Percentiles rank a stretch among this genome's conserved stretches.
Conservation (phyloP, 2,113 vertebrate species). For the Anser brachyrhynchus region DNA sequence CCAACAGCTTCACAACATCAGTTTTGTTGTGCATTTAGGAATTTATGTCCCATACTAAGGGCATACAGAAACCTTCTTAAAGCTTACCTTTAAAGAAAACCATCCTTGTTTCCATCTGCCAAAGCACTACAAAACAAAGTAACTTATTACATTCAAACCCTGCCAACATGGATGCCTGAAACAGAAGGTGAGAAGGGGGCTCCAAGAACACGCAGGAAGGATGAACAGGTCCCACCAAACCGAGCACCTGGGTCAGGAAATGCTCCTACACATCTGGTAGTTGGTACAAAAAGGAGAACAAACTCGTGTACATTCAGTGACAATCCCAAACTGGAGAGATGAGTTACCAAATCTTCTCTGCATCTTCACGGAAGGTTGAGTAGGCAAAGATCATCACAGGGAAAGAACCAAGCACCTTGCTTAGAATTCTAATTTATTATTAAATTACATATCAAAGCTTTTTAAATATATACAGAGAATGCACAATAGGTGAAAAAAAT, state of each 20-base stretch:
- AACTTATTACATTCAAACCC: not conserved
- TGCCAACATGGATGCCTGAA: not conserved
- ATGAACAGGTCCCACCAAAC: not conserved
- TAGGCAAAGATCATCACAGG: not conserved
- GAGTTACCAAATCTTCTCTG: not conserved
- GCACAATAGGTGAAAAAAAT: constrained; percentile 80
- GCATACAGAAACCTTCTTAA: not conserved
- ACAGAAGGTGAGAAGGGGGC: not conserved
- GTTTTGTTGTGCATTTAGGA: not conserved
- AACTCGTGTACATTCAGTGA: fast-evolving
- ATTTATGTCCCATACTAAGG: not conserved
- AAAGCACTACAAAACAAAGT: not conserved
- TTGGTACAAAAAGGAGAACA: not conserved
- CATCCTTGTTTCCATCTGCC: not conserved
- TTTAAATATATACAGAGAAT: constrained; percentile 80
- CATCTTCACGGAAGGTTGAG: not conserved
- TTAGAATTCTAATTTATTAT: constrained; percentile 85
- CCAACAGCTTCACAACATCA: not conserved
- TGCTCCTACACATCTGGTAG: not conserved
- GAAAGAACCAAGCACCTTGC: constrained; percentile 46
- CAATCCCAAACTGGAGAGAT: not conserved
- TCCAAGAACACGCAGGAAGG: not conserved
- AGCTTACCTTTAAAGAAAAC: not conserved
- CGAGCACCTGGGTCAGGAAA: not conserved
- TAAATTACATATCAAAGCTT: constrained; percentile 86